phyloP scores from a whole-genome alignment of 1,140 invertebrate genomes.

The Cotesia typhae region DNA sequence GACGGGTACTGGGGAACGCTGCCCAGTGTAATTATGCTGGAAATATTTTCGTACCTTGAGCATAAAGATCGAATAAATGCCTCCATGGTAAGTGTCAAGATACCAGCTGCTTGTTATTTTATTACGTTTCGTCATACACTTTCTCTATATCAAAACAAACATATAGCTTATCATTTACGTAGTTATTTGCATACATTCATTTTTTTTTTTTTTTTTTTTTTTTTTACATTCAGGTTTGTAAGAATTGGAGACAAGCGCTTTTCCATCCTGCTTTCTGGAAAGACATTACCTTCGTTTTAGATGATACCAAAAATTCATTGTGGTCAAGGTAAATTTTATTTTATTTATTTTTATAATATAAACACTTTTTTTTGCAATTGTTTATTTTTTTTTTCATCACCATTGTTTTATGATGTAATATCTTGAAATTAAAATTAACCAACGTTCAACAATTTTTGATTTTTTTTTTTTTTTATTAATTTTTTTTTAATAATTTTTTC shows the following conservation, averaged over 20 bases:
- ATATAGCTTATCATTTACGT: background rate
- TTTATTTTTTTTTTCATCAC: too few species aligned
- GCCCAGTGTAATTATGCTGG: constrained; percentile 71
- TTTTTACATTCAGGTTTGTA: constrained; percentile 61
- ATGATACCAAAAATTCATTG: constrained; percentile 58
- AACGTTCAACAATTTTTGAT: too few species aligned
- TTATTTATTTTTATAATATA: constrained; percentile 15
- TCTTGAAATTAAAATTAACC: too few species aligned
- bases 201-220: constrained; percentile 30
- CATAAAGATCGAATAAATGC: constrained; percentile 68
- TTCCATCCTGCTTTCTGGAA: constrained; percentile 73
- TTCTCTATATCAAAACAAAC: constrained; percentile 9
- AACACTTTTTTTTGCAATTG: constrained; percentile 1
- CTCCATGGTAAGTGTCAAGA: constrained; percentile 60
- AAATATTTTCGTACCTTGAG: constrained; percentile 71
- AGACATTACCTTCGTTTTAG: constrained; percentile 60
- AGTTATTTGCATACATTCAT: background rate
- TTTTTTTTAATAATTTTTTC: too few species aligned
- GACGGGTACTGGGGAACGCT: constrained; percentile 66
- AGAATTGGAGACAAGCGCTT: constrained; percentile 70
- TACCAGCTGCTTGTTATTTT: constrained; percentile 3
- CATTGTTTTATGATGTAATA: too few species aligned
- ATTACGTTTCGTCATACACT: constrained; percentile 3
- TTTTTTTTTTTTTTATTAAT: too few species aligned
- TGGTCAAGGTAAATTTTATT: constrained; percentile 53